phyloP scores from a whole-genome alignment of 2,113 vertebrate species.

The Oryctolagus cuniculus region mOryCun1.1 NC_091440.1:9697001-9697500 shows the following conservation, averaged over 20 bases:
- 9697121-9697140: not conserved
- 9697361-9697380: not conserved
- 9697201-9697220: no score
- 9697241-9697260: not conserved
- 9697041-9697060: not conserved
- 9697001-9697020: not conserved
- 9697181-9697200: not conserved
- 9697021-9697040: not conserved
- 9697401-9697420: not conserved
- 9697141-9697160: not conserved
- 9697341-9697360: not conserved
- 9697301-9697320: not conserved
- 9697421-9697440: not conserved
- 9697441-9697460: not conserved
- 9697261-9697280: not conserved
- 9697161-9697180: not conserved
- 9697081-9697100: not conserved
- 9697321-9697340: not conserved
- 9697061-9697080: not conserved
- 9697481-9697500: not conserved
- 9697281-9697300: rapidly evolving
- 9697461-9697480: not conserved
- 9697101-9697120: not conserved
- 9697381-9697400: not conserved
- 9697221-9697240: not conserved